A percentile compares a stretch with the other conserved stretches of the same genome.
Evolutionary conservation across 2,888 invertebrate genomes (phyloP).

Genomic region (Rhaphigaster nebulosa): DNA sequence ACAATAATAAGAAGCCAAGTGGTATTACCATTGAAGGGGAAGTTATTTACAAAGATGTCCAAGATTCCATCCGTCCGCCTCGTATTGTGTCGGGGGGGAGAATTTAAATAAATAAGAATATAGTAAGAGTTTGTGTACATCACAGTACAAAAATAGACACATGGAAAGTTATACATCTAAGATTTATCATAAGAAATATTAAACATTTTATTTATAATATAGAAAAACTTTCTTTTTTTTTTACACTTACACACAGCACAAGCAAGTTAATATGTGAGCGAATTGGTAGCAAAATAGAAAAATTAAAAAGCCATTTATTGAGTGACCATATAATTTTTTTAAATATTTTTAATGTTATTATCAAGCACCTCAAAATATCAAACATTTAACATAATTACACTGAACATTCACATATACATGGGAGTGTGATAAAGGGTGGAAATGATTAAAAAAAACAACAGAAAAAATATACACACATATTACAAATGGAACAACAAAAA

Average conservation of each 20-base stretch:
- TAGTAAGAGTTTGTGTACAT: constrained; percentile 52
- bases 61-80: constrained; percentile 57
- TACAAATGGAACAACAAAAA: constrained; percentile 17
- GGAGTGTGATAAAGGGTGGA: constrained; percentile 23
- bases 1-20: constrained; percentile 53
- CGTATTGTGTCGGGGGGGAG: constrained; percentile 51
- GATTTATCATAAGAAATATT: constrained; percentile 47
- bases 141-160: constrained; percentile 56
- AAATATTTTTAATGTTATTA: no score
- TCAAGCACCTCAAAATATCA: constrained; percentile 52
- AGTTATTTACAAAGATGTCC: constrained; percentile 59
- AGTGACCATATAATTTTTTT: constrained; percentile 43
- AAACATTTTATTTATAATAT: constrained; percentile 14
- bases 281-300: not conserved
- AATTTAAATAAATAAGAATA: constrained; percentile 59
- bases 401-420: constrained; percentile 33
- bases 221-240: constrained; percentile 13
- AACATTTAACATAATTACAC: constrained; percentile 25
- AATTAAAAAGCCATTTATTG: constrained; percentile 23
- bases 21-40: constrained; percentile 59
- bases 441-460: not conserved
- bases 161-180: constrained; percentile 60
- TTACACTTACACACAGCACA: constrained; percentile 37
- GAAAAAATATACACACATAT: constrained; percentile 49
- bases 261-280: constrained; percentile 24